Evolutionary conservation across 1,140 invertebrate genomes (phyloP), one percentile per base, ranked within the genome.

Genomic region (Anastatus disparis): DNA sequence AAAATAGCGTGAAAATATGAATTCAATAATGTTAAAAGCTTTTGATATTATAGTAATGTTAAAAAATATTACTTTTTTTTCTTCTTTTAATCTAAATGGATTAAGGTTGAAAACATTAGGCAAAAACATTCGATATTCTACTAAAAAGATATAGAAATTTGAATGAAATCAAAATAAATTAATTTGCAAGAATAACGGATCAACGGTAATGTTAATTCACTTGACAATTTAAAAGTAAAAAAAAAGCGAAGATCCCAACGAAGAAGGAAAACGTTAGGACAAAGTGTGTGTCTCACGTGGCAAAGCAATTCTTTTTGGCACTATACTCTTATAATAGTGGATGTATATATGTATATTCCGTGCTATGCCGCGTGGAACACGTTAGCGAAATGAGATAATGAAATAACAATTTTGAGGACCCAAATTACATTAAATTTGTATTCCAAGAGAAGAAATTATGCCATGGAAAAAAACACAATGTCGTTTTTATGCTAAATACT

Each of bases 331-430:
- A 59, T 44, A 48, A 20, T n/a, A n/a, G n/a, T n/a, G n/a, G n/a
- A n/a, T n/a, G n/a, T n/a, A n/a, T n/a, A n/a, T n/a, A n/a, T n/a
- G 40, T 10, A 67, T 48, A 48, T 46, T 46, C n/a, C 53, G 44
- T 22, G 42, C 55, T 22, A 15, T 42, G 55, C 29, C 62, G 15
- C 17, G 58, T 24, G 38, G 40, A 70, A 63, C 58, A 13, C 67
- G 58, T 70, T 62, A 70, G 50, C 58, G 38, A 70, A 70, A 70
- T 53, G 58, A 70, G 67, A 70, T 62, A 70, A 70, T 70, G 62
- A 70, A 70, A 70, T 70, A 44, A 58, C 58, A 70, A 62, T 70
- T n/a, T 62, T 70, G 58, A 62, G 12, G 31, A 9, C 3, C 38
- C 38, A 2, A 20, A 55, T 62, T 26, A 6, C 50, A 55, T 70